Evolutionary conservation across 2,797 vertebrate genomes (phyloP), one percentile per base, ranked within the genome.

Genomic region (Psittacula echo): DNA sequence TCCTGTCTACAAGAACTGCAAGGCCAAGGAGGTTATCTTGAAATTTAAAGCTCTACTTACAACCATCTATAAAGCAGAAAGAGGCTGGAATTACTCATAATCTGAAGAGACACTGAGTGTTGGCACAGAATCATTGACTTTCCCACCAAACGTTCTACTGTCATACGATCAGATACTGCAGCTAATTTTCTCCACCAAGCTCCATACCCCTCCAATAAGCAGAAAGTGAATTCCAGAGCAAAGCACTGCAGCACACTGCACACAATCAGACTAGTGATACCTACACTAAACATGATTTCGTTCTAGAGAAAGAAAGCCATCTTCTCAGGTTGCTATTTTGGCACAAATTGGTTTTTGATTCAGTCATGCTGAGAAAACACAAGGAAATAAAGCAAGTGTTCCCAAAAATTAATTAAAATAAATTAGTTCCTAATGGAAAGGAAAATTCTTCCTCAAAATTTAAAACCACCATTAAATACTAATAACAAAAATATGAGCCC

Each of bases 341-440:
- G 70, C 64, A 84, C 73, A 34, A 79, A 87, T 20, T 53, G 29
- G 2, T 2, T 84, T 89, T 75, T 79, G 21, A 56, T 54, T 81
- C 60, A 70, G 83, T 70, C 66, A 70, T 48, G 67, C 80, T 87
- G 64, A 93, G 77, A 91, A 91, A 91, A 84, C 24, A 87, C 15
- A 44, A 39, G 34, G 32, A 90, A 86, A 65, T 26, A 66, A 44
- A 82, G 9, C 30, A 64, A 45, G 45, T 58, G 42, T 81, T 81
- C 64, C 47, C 41, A 44, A 62, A 94, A 84, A 65, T 27, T 58
- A 86, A 84, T 91, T 84, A 81, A 85, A 89, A 87, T 37, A n/a
- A 87, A 83, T 78, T 58, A 39, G 37, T 53, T 80, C 11, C 6
- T 88, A 83, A 85, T 26, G 29, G n/a, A 89, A 10, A 87, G 10